Conservation (phyloP, 2,888 invertebrate genomes). For the Drosophila mimica region DNA sequence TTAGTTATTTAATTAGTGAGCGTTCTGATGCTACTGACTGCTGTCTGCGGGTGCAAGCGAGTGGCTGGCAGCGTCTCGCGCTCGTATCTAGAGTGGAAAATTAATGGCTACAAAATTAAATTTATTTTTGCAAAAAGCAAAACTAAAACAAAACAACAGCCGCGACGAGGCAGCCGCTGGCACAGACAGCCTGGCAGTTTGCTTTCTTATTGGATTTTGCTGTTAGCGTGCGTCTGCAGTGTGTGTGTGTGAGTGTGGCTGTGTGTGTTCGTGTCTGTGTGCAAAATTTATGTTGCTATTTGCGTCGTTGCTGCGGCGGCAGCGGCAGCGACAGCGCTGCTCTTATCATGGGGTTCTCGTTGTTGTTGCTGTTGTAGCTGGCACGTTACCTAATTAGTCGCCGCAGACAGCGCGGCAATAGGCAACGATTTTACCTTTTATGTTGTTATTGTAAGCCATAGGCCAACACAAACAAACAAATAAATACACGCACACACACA, state of each 20-base stretch:
- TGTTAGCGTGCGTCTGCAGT: conserved; percentile 25
- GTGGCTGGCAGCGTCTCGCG: conserved; percentile 57
- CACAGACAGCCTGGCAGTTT: conserved; percentile 81
- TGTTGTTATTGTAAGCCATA: conserved; percentile 61
- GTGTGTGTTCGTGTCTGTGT: conserved; percentile 42
- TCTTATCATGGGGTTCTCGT: conserved; percentile 65
- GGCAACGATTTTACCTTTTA: conserved; percentile 77
- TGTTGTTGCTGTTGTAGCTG: conserved; percentile 67
- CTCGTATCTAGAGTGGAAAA: conserved; percentile 82
- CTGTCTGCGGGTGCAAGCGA: conserved; percentile 2
- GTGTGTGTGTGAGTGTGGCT: conserved; percentile 19
- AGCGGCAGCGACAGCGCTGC: conserved; percentile 73
- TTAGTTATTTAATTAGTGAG: conserved; percentile 80
- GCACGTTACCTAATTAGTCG: conserved; percentile 83
- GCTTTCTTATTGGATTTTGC: conserved; percentile 77
- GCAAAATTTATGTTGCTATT: conserved; percentile 79
- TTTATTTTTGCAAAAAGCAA: conserved; percentile 76
- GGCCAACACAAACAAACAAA: conserved; percentile 48
- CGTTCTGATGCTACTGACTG: neutral
- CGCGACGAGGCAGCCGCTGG: conserved; percentile 56
- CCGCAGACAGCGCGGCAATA: conserved; percentile 83
- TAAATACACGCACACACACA: conserved; percentile 16
- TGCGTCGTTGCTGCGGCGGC: conserved; percentile 73
- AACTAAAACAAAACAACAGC: conserved; percentile 52
- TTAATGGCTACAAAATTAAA: conserved; percentile 81